Conservation (phyloP, 2,888 invertebrate genomes). For the Nomada hirtipes region DNA sequence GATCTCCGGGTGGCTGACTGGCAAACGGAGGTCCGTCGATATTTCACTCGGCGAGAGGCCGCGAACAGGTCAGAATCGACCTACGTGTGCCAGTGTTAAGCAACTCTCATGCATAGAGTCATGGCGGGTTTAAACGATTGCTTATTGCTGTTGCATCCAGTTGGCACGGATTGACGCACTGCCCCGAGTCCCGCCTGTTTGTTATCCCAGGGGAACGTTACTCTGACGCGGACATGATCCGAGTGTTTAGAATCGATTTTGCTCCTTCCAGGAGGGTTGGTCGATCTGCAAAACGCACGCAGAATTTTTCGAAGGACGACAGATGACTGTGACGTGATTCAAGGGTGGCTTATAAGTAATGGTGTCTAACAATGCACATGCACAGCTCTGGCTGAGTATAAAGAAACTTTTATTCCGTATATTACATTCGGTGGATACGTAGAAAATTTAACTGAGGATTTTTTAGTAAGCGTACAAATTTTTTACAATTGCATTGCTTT, state of each 20-base stretch:
- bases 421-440: too few species aligned
- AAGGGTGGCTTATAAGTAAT: not conserved
- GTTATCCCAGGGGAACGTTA: conserved; percentile 56
- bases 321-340: not conserved
- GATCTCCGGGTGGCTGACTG: conserved; percentile 44
- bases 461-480: too few species aligned
- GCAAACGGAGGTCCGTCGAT: conserved; percentile 56
- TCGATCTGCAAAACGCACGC: not conserved
- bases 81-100: conserved; percentile 65
- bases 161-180: conserved; percentile 69
- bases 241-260: not conserved
- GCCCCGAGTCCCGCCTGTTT: conserved; percentile 68
- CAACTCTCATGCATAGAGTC: conserved; percentile 80
- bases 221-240: conserved; percentile 27
- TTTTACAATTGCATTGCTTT: too few species aligned
- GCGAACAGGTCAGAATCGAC: conserved; percentile 60
- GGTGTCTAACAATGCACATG: too few species aligned
- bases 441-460: too few species aligned
- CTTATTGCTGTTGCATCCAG: conserved; percentile 75
- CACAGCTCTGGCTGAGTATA: too few species aligned
- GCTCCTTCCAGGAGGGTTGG: not conserved
- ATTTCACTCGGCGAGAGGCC: conserved; percentile 65
- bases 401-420: too few species aligned
- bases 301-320: not conserved
- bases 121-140: conserved; percentile 77